Evolutionary conservation across 1,140 invertebrate genomes (phyloP), one percentile per base, ranked within the genome.

Genomic region (Camponotus vicinus): DNA sequence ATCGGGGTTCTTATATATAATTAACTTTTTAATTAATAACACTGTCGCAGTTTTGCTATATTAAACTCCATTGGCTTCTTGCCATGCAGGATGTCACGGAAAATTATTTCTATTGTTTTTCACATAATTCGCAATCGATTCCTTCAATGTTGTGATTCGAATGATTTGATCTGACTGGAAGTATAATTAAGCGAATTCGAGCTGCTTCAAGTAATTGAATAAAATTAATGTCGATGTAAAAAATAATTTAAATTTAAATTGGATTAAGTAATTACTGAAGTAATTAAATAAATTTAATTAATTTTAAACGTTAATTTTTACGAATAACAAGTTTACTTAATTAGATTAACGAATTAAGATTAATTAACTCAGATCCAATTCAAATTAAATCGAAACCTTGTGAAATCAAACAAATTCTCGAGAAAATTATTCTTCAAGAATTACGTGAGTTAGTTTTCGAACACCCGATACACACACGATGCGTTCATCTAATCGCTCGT

Each of bases 21-120:
- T 82, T 61, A 83, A 61, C 13, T 15, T 45, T 61, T 83, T 73
- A 71, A 82, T 82, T 45, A 63, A 42, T 11, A 63, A 61, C 55
- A 67, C 7, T 82, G 49, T 15, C 67, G 15, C 37, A 49, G n/a
- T 70, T 55, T 45, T 8, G 64, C 15, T 13, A 57, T 57, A 34
- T 34, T 27, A 82, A 82, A 42, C 27, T 82, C 21, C 9, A 71
- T 73, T 11, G 27, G 5, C 1, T 82, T 34, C 7, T 7, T 9
- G 2, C 61, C 55, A 6, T 63, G 27, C 55, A 13, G 57, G 45
- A 27, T 75, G 69, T 83, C 55, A 13, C 55, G 7, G 32, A 83
- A 61, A 61, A 76, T 61, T 1, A 75, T 18, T 40, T 11, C n/a
- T 18, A 61, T 3, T 18, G 34, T n/a, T 63, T 27, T 27, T 45